A percentile compares a stretch with the other conserved stretches of the same genome.
phyloP scores from a whole-genome alignment of 2,797 vertebrate species.

The Pyrocephalus nanus region DNA sequence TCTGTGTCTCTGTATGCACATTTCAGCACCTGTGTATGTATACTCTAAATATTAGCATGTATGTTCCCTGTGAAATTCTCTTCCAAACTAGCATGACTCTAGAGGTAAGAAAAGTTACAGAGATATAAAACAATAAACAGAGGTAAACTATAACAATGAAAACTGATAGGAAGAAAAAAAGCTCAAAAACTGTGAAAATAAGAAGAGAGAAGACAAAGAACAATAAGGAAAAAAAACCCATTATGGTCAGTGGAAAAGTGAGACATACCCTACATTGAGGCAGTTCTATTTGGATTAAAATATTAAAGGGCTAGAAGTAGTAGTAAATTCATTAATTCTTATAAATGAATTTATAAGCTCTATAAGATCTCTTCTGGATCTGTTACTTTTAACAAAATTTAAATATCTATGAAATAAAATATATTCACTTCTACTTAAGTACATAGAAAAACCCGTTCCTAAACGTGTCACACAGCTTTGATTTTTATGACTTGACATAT shows the following conservation, averaged over 20 bases:
- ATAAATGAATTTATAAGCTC: too few species aligned
- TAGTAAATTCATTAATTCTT: not conserved
- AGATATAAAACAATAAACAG: not conserved
- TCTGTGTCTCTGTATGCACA: not conserved
- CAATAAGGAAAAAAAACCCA: rapidly evolving
- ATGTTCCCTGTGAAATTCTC: not conserved
- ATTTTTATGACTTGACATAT: slow-evolving; percentile 53
- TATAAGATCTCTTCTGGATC: not conserved
- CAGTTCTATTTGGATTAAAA: not conserved
- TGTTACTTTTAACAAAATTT: not conserved
- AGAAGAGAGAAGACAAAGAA: not conserved
- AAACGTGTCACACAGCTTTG: not conserved
- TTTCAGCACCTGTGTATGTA: too few species aligned
- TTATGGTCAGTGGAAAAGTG: not conserved
- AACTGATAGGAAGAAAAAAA: not conserved
- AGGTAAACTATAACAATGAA: not conserved
- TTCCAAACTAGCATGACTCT: not conserved
- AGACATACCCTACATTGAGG: rapidly evolving
- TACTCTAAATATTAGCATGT: not conserved
- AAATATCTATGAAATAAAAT: not conserved
- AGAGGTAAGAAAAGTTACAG: not conserved
- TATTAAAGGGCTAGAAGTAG: not conserved
- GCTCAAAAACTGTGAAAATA: not conserved
- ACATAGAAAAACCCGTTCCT: not conserved
- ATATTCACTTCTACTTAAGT: not conserved